Base-by-base conservation (phyloP, 2,797 vertebrate genomes). In the Capromys pilorides region DNA sequence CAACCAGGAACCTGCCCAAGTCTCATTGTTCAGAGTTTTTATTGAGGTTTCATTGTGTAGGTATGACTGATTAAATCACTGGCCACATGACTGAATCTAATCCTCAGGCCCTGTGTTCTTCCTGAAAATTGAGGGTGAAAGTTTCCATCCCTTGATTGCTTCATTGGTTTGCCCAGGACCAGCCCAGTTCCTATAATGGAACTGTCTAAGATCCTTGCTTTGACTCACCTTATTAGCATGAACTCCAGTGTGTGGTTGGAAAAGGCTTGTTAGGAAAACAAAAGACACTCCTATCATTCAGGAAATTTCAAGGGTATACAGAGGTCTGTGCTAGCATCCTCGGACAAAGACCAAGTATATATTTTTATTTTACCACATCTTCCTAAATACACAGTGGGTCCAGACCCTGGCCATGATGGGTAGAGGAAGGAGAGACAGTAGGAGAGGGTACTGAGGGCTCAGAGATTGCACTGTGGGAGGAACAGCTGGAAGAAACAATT, bases 161-260 rank as follows among this genome's bases (percentile, higher is more conserved):
- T 80, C 62, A 31, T 81, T 64, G 75, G 36, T 89, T 95, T 93
- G 69, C 79, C 28, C 62, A 75, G n/a, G n/a, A 54, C 21, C 26
- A 69, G 77, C 77, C 59, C 51, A 92, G 45, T 39, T 73, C 36
- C 69, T 49, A 24, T 78, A 73, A 45, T 54, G 93, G 91, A 92
- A 78, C 73, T 66, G 19, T 51, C 90, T 84, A 54, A 88, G 75
- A 26, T 67, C 82, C 39, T 75, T 49, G 33, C 39, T 0, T 4
- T 85, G 96, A 95, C 18, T 95, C 54, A 73, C 12, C 54, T 88
- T 41, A 59, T 94, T 82, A 90, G 83, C 79, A 82, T 78, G 88
- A 93, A 90, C 4, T 19, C 41, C 7, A 41, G 81, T 59, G 26
- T 75, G 26, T 75, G n/a, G 12, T 45, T 73, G 33, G 64, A 95